Conservation (phyloP, 2,888 invertebrate species). For the Cylloceria caligata region DNA sequence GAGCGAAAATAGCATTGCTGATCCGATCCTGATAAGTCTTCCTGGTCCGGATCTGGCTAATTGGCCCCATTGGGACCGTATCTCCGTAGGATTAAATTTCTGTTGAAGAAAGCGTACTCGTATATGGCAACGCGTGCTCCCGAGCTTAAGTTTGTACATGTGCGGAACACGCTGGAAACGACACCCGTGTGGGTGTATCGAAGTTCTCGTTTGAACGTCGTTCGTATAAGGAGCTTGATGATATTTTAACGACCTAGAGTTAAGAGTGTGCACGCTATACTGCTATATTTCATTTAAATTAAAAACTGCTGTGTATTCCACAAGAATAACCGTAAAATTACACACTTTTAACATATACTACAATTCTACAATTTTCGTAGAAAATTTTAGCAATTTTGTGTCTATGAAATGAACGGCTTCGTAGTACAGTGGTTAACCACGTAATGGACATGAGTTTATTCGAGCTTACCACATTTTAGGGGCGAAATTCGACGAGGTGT, state of each 20-base stretch:
- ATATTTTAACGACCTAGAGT: slow-evolving; percentile 57
- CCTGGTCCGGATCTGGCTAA: not conserved
- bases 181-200: too few species aligned
- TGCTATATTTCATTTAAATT: slow-evolving; percentile 22
- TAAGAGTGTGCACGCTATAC: not conserved
- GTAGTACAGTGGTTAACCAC: not conserved
- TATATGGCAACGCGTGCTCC: not conserved
- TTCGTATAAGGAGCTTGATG: slow-evolving; percentile 46
- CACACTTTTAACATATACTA: not conserved
- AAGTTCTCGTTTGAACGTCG: slow-evolving; percentile 56
- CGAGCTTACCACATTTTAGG: not conserved
- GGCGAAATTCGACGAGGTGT: not conserved
- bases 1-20: not conserved
- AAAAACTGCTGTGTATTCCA: not conserved
- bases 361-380: not conserved
- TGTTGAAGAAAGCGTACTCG: not conserved
- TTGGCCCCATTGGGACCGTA: not conserved
- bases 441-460: not conserved
- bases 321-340: not conserved
- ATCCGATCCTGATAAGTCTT: not conserved
- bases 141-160: slow-evolving; percentile 1
- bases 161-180: slow-evolving; percentile 31
- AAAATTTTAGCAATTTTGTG: not conserved
- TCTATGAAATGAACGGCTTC: not conserved
- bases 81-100: not conserved